Evolutionary conservation across 2,888 invertebrate species (phyloP).

Genomic region (Euphydryas editha): DNA sequence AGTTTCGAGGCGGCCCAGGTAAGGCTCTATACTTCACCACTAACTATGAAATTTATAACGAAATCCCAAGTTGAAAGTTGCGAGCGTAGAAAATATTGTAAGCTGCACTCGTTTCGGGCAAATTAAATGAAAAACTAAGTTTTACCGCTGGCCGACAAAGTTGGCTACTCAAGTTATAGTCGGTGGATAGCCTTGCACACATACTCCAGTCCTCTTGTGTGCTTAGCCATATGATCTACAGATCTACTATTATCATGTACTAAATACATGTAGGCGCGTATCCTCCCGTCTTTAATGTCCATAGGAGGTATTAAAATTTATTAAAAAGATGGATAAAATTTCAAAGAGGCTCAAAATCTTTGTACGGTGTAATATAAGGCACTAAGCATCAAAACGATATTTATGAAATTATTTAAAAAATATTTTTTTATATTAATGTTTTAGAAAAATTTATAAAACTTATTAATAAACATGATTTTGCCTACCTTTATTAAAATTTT

Average conservation of each 20-base stretch:
- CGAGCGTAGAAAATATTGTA: conserved; percentile 80
- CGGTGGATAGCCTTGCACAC: conserved; percentile 50
- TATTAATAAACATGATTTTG: neutral
- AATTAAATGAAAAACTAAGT: conserved; percentile 83
- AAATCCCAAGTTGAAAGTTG: conserved; percentile 72
- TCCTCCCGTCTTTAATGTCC: conserved; percentile 31
- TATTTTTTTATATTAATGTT: neutral
- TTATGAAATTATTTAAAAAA: too few relatives aligned
- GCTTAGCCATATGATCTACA: conserved; percentile 40
- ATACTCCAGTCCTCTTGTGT: conserved; percentile 42
- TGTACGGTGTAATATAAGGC: conserved; percentile 9
- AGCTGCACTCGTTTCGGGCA: conserved; percentile 79
- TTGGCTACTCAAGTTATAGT: conserved; percentile 76
- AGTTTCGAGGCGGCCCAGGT: conserved; percentile 38
- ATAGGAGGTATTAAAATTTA: conserved; percentile 36
- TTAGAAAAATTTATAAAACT: neutral
- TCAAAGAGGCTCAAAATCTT: conserved; percentile 26
- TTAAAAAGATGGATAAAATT: conserved; percentile 31
- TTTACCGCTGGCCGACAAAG: conserved; percentile 72
- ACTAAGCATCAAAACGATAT: too few relatives aligned
- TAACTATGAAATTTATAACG: conserved; percentile 78
- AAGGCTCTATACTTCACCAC: conserved; percentile 46
- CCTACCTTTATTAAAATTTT: too few relatives aligned
- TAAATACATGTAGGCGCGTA: conserved; percentile 23
- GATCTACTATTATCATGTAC: conserved; percentile 38